Base-by-base conservation (phyloP, 2,797 vertebrate species). In the Poecilia velifera region DNA sequence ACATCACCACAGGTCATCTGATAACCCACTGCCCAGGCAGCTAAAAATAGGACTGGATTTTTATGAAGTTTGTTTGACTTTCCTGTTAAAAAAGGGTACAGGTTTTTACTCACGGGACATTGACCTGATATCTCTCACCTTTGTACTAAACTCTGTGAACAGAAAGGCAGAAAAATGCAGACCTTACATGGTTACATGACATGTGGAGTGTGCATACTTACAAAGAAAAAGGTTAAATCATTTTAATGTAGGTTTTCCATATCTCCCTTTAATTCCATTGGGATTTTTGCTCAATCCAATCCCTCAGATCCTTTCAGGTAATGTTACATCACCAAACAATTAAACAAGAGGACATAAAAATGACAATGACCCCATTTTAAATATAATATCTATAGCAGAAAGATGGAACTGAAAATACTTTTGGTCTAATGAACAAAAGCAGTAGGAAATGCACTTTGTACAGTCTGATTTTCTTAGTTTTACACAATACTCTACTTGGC, bases 21-120 rank as follows among this genome's bases (percentile, higher is more conserved):
- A 93, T 93, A 91, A 91, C 88, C 59, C 41, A 68, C 46, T 81
- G 80, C 73, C 62, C 72, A 31, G 7, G 34, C 31, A 72, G 45
- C 91, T 92, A 90, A 93, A 93, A 90, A 93, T 94, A 94, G 82
- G 72, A 71, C 53, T 14, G 9, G 22, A 57, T 59, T 76, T 81
- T 84, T 85, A 66, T 74, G 64, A 7, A 64, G 57, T 74, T 88
- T 91, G 80, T 91, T 92, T 92, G 87, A 86, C 76, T 84, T 84
- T 34, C 70, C 51, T 66, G 76, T 81, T 76, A 53, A 72, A 59
- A 36, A 25, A 53, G 68, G 41, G 25, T n/a, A 64, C 31, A 71
- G 70, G 28, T 36, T 80, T 68, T 68, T 66, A 9, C 34, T 55
- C 22, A 9, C 12, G 6, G 55, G 53, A 10, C 39, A 6, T 51